Conservation (phyloP, 2,888 invertebrate genomes). For the Dexiosoma caninum region DNA sequence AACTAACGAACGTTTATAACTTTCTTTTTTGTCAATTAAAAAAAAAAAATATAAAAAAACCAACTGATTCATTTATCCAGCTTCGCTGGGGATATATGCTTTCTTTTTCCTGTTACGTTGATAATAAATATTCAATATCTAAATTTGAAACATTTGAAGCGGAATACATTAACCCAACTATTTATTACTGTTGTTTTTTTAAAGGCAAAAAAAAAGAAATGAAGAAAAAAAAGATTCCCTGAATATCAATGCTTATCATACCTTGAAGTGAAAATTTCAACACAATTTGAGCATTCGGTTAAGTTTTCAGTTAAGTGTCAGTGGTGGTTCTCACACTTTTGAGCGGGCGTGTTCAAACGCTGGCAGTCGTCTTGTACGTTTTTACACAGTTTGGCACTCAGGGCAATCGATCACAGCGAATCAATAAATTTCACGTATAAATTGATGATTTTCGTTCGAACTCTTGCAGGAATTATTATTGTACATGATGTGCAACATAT, state of each 20-base stretch:
- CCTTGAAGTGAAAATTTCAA: conserved; percentile 22
- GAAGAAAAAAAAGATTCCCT: neutral
- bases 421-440: conserved; percentile 59
- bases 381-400: conserved; percentile 49
- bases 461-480: conserved; percentile 1
- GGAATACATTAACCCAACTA: conserved; percentile 24
- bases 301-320: neutral
- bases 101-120: neutral
- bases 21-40: neutral
- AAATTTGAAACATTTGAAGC: conserved; percentile 44
- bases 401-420: conserved; percentile 60
- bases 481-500: conserved; percentile 4
- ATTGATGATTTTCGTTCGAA: conserved; percentile 51
- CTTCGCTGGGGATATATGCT: no score
- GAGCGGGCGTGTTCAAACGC: neutral
- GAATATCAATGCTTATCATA: conserved; percentile 27
- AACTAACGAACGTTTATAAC: no score
- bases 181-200: conserved; percentile 38
- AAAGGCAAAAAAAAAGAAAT: neutral
- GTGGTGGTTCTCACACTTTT: neutral
- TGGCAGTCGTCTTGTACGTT: conserved; percentile 21
- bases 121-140: conserved; percentile 45
- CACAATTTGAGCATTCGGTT: neutral
- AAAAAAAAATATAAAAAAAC: no score
- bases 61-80: no score